A percentile compares a stretch with the other conserved stretches of the same genome.
phyloP scores from a whole-genome alignment of 2,888 invertebrate genomes.

The Hydriomena furcata region DNA sequence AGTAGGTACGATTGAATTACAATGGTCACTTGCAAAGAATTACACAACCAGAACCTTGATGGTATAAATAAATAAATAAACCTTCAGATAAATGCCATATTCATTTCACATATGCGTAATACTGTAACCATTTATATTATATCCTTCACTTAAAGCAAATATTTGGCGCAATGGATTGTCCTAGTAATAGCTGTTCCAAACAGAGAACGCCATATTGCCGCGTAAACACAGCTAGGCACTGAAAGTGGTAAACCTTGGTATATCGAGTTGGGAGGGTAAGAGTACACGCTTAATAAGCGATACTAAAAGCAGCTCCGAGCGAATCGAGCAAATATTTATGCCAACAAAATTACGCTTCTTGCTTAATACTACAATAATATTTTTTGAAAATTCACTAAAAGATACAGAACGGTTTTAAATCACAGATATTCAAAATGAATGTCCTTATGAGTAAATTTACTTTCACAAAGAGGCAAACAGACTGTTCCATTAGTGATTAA shows the following conservation, averaged over 20 bases:
- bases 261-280: slow-evolving; percentile 60
- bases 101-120: slow-evolving; percentile 4
- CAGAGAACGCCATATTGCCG: slow-evolving; percentile 46
- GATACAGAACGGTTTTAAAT: slow-evolving; percentile 6
- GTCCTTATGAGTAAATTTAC: slow-evolving; percentile 1
- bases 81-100: slow-evolving; percentile 13
- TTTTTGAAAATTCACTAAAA: slow-evolving; percentile 17
- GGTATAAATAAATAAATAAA: slow-evolving; percentile 8
- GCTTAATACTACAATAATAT: slow-evolving; percentile 32
- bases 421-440: slow-evolving; percentile 4
- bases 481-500: slow-evolving; percentile 6
- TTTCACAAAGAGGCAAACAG: slow-evolving; percentile 4
- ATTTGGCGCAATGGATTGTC: slow-evolving; percentile 32
- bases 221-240: slow-evolving; percentile 55
- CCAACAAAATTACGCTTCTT: slow-evolving; percentile 39
- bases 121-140: slow-evolving; percentile 7
- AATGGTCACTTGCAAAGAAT: slow-evolving; percentile 8
- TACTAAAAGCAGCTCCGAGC: slow-evolving; percentile 50
- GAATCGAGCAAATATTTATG: slow-evolving; percentile 61
- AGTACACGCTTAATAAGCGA: slow-evolving; percentile 60
- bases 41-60: slow-evolving; percentile 22
- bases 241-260: slow-evolving; percentile 81
- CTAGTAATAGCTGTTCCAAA: slow-evolving; percentile 44
- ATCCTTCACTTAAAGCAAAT: slow-evolving; percentile 31
- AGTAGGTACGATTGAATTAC: neutral